A percentile compares a stretch with the other conserved stretches of the same genome.
phyloP scores from a whole-genome alignment of 2,797 vertebrate genomes.

The Megaceryle alcyon region DNA sequence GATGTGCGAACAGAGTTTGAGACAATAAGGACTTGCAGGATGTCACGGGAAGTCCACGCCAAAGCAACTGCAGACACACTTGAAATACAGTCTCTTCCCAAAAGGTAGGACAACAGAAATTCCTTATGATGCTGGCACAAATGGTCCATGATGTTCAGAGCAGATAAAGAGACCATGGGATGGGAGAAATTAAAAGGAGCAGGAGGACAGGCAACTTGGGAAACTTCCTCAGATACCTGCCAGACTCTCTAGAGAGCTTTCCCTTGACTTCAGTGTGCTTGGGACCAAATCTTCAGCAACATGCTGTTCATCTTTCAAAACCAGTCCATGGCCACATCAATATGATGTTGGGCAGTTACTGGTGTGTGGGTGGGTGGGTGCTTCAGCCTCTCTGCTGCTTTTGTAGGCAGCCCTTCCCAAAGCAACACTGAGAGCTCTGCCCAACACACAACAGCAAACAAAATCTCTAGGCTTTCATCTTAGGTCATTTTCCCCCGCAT shows the following conservation, averaged over 20 bases:
- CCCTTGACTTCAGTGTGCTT: not conserved
- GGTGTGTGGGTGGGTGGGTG: not conserved
- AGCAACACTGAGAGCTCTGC: not conserved
- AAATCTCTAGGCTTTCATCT: not conserved
- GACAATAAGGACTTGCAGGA: not conserved
- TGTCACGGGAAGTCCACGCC: not conserved
- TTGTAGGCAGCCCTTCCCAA: not conserved
- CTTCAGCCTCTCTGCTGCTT: not conserved
- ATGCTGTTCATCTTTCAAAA: not conserved
- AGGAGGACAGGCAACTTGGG: not conserved
- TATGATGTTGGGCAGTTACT: not conserved
- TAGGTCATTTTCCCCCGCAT: not conserved
- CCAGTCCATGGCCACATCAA: rapidly evolving
- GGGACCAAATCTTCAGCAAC: not conserved
- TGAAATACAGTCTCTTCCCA: not conserved
- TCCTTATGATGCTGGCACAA: not conserved
- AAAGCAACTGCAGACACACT: not conserved
- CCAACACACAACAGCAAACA: not conserved
- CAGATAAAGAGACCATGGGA: not conserved
- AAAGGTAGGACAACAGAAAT: not conserved
- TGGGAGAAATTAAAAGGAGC: not conserved
- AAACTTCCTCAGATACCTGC: not conserved
- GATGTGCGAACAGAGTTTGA: not conserved
- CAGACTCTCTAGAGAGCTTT: not conserved
- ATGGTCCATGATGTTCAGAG: not conserved